Base-by-base conservation (phyloP, 1,140 invertebrate species). In the Eupeodes corollae region DNA sequence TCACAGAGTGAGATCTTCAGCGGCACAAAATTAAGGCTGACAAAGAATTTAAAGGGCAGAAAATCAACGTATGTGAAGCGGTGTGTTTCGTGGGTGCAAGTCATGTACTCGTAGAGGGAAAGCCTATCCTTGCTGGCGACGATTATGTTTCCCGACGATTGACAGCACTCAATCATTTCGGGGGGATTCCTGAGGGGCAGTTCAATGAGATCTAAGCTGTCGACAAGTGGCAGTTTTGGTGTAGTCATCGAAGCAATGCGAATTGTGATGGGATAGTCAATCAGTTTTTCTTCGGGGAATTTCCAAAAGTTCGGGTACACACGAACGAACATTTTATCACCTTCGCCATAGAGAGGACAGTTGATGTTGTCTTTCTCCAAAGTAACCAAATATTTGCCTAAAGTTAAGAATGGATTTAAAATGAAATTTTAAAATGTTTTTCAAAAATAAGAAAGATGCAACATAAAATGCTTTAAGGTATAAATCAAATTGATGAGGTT, bases 271-370 rank as follows among this genome's bases (percentile, higher is more conserved):
- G 63, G 63, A 16, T 65, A 43, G 40, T 66, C 63, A 39, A 59
- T 61, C 0, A 66, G 52, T 47, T 62, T 62, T 11, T 55, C 52
- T 30, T 66, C 63, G 1, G 63, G 51, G 41, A 66, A 66, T 49
- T 66, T 66, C 57, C 57, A 65, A 44, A 66, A 66, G 44, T 66
- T 66, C 2, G 63, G 60, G 51, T 66, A 66, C n/a, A 66, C 61
- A 11, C 63, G 58, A 6, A 66, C 63, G 42, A 66, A 66, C 63
- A 66, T 66, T 44, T 66, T 66, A 1, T 57, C 65, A 19, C 65
- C 63, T 26, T 66, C 63, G 34, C 65, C 63, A 16, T 60, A 55
- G 41, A 55, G 61, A 6, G 63, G 63, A 47, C 60, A 65, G 32
- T 60, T 58, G 12, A 63, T 57, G 30, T 61, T 59, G 26, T 66